Evolutionary conservation across 2,797 vertebrate genomes (phyloP), one percentile per base, ranked within the genome.

Genomic region (Sarcophilus harrisii): DNA sequence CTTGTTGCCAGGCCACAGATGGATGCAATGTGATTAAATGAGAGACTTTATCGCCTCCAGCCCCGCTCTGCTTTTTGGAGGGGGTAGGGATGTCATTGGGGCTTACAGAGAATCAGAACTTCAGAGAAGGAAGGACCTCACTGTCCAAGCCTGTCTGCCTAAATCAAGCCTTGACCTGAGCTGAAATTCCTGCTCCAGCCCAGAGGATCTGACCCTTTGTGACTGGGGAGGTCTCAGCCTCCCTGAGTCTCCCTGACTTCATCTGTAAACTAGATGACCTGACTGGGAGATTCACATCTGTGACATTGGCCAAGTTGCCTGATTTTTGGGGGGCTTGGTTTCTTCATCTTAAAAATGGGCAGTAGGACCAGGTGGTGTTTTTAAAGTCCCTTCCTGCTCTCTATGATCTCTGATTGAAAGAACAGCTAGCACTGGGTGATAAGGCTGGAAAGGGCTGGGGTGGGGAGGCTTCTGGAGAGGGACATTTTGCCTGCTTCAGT

Each of bases 1-100:
- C 32, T 4, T 54, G 1, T 5, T 11, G 10, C 81, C 11, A 0
- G 11, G 5, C 3, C 0, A 0, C 45, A 30, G 10, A 87, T 87
- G 93, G 59, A 73, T 57, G 73, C 18, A 81, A 52, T 6, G 1
- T 90, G 90, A 94, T 97, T 97, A 97, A 96, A 96, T 0, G 0
- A 66, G 57, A 94, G 66, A 90, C 87, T 0, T 0, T n/a, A 30
- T 87, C 55, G 32, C 58, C 58, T 45, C 38, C 38, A 87, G 38
- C 73, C 73, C 73, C 28, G 52, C 92, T 93, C 93, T 91, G 93
- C 81, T 92, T 93, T 81, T 29, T 94, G 94, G 93, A 87, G 95
- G 91, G n/a, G 0, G 59, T 2, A 13, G 52, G 89, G n/a, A 30
- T 87, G 38, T 45, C 45, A 38, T 27, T 24, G 38, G 73, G 66